These are phyloP conservation scores for Ochotona curzoniae DNA, from an alignment of 2,113 vertebrate species.

Conservation along the genomic window DNA sequence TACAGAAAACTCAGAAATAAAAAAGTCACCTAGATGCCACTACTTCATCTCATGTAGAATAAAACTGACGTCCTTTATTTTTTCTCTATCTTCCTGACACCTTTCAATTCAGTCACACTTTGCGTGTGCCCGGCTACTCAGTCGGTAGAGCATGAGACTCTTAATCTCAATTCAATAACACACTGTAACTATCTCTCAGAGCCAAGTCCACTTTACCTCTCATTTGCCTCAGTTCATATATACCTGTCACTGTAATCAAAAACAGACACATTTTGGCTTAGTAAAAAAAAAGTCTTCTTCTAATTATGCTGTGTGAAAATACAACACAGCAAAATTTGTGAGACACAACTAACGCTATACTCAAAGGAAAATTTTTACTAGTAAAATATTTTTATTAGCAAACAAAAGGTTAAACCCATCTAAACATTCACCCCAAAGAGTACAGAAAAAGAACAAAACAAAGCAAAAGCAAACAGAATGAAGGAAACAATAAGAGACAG, in stretches of 20 bases:
- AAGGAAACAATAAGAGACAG: not conserved
- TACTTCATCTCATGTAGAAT: not conserved
- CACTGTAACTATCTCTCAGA: not conserved
- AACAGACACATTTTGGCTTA: not conserved
- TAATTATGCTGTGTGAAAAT: no score
- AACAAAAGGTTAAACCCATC: no score
- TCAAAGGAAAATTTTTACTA: no score
- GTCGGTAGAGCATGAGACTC: slow-evolving; percentile 99
- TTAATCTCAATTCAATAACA: no score
- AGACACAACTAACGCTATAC: no score
- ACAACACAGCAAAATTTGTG: no score
- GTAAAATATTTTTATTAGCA: no score
- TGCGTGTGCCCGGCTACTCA: no score
- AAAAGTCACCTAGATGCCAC: slow-evolving; percentile 9
- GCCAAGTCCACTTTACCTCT: not conserved
- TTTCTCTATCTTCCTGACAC: not conserved
- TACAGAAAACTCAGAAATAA: not conserved
- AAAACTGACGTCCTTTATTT: slow-evolving; percentile 19
- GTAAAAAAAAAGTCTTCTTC: not conserved
- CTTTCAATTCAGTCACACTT: slow-evolving; percentile 9
- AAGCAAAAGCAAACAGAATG: not conserved
- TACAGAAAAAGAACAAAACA: not conserved
- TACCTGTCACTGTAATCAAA: not conserved
- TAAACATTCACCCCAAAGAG: no score
- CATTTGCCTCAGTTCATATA: not conserved